Evolutionary conservation across 2,888 invertebrate species (phyloP).

Genomic region (Odiellus spinosus): DNA sequence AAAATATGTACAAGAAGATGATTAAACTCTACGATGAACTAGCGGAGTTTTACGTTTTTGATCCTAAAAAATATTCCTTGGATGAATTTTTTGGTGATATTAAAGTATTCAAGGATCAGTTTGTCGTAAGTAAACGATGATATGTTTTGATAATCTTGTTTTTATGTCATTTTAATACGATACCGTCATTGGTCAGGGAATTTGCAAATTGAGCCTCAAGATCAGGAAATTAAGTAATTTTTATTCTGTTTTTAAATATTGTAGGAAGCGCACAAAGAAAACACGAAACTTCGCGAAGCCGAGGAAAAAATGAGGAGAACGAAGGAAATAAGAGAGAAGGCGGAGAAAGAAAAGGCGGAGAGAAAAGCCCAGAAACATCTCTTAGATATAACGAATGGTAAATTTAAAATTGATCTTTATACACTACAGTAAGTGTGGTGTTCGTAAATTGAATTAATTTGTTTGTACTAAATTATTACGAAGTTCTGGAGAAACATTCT

Average conservation of each 20-base stretch:
- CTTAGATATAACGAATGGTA: slow-evolving; percentile 69
- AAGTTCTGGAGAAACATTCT: too few relatives aligned
- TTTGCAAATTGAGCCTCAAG: background rate
- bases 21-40: slow-evolving; percentile 64
- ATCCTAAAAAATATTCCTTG: slow-evolving; percentile 76
- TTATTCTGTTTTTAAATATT: slow-evolving; percentile 1
- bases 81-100: slow-evolving; percentile 93
- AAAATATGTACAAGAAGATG: slow-evolving; percentile 89
- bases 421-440: too few relatives aligned
- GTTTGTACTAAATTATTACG: too few relatives aligned
- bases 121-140: slow-evolving; percentile 45
- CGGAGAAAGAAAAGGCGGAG: slow-evolving; percentile 66
- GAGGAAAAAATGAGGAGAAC: slow-evolving; percentile 70
- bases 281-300: slow-evolving; percentile 59
- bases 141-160: too few relatives aligned
- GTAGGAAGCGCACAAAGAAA: slow-evolving; percentile 66
- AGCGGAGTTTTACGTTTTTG: slow-evolving; percentile 80
- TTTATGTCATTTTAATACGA: too few relatives aligned
- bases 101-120: slow-evolving; percentile 83
- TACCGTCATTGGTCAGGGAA: too few relatives aligned
- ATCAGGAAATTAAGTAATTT: background rate
- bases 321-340: slow-evolving; percentile 64
- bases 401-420: slow-evolving; percentile 1
- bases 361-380: slow-evolving; percentile 61
- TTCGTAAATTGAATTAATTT: too few relatives aligned